These are phyloP conservation scores for Ypsolopha sequella DNA, from an alignment of 2,888 invertebrate species.

Conservation along the genomic window DNA sequence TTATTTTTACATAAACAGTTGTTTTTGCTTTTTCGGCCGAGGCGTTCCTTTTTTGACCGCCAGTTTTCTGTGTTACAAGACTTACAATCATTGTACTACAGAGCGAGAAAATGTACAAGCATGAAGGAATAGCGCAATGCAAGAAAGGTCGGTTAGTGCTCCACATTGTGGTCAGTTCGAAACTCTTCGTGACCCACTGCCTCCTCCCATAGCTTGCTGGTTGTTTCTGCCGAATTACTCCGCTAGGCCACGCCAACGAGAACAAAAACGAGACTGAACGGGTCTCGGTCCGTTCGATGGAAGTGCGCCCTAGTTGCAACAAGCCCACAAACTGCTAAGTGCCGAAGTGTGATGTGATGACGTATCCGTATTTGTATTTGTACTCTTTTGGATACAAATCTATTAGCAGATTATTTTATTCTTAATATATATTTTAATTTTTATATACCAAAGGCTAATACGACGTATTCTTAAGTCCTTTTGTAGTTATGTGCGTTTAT, in stretches of 20 bases:
- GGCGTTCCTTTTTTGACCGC: not conserved
- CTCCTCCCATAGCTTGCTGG: slow-evolving; percentile 57
- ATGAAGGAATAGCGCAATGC: slow-evolving; percentile 22
- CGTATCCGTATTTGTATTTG: no score
- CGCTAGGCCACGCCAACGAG: slow-evolving; percentile 62
- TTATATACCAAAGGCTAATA: no score
- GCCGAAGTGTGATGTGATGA: no score
- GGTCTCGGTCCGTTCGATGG: slow-evolving; percentile 31
- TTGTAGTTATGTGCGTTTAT: no score
- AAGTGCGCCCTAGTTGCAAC: slow-evolving; percentile 57
- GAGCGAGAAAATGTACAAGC: not conserved
- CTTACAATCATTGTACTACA: not conserved
- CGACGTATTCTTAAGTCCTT: no score
- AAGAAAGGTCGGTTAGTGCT: slow-evolving; percentile 53
- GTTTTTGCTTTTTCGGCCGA: not conserved
- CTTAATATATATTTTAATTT: no score
- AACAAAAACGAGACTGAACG: slow-evolving; percentile 58
- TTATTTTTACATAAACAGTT: not conserved
- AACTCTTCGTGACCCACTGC: slow-evolving; percentile 58
- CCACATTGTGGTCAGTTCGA: slow-evolving; percentile 53
- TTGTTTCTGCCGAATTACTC: slow-evolving; percentile 65
- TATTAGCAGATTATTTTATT: no score
- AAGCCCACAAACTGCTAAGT: slow-evolving; percentile 20
- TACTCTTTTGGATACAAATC: no score
- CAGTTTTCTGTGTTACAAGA: not conserved